A percentile compares a stretch with the other conserved stretches of the same genome.
Conservation (phyloP, 1,140 invertebrate species). For the Chelonus insularis region DNA sequence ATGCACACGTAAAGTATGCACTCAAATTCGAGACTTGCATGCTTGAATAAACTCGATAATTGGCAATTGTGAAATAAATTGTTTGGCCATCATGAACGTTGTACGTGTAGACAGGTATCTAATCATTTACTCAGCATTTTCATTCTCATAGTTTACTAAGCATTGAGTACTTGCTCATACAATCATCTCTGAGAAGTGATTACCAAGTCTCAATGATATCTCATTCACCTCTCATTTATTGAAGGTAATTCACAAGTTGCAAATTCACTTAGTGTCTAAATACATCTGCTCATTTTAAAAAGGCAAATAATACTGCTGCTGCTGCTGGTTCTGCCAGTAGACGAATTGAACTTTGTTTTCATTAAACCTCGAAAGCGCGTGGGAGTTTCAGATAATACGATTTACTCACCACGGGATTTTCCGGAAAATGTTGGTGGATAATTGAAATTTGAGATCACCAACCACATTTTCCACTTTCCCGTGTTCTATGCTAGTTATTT, state of each 20-base stretch:
- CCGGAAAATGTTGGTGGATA: slow-evolving; percentile 1
- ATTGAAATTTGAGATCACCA: not conserved
- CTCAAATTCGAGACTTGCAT: not conserved
- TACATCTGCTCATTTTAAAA: too few species aligned
- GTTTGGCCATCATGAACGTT: not conserved
- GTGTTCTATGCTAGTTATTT: not conserved
- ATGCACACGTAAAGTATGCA: not conserved
- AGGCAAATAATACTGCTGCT: too few species aligned
- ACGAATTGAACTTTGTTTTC: not conserved
- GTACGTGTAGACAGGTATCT: not conserved
- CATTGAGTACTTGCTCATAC: not conserved
- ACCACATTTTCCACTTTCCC: slow-evolving; percentile 1
- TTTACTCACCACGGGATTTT: slow-evolving; percentile 4
- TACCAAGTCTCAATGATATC: not conserved
- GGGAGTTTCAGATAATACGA: not conserved
- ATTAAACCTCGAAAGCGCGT: not conserved
- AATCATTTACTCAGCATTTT: slow-evolving; percentile 6
- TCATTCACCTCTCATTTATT: not conserved
- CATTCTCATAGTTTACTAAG: not conserved
- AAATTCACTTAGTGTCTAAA: too few species aligned
- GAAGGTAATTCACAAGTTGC: too few species aligned
- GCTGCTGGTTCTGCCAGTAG: not conserved
- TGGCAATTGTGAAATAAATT: slow-evolving; percentile 16
- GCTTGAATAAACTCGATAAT: slow-evolving; percentile 9
- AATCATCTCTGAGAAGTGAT: not conserved